phyloP scores from a whole-genome alignment of 2,888 invertebrate species.

The Phytoseiulus persimilis region DNA sequence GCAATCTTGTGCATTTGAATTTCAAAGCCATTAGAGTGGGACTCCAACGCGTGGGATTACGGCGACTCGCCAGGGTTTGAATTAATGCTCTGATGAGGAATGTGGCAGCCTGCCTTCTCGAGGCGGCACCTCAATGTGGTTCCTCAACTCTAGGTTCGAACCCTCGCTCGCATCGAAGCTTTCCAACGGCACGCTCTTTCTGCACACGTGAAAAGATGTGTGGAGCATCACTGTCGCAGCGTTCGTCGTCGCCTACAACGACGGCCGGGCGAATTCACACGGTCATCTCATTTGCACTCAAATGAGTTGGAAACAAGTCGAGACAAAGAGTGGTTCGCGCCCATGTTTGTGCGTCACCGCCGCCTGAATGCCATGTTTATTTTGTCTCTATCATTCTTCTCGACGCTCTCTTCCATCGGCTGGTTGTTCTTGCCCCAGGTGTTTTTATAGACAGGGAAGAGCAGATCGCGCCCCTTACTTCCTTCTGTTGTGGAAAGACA shows the following conservation, averaged over 20 bases:
- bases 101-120: too few relatives aligned
- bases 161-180: too few relatives aligned
- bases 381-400: neutral
- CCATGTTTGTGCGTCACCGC: neutral
- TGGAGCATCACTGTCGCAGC: too few relatives aligned
- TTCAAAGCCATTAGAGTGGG: neutral
- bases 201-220: too few relatives aligned
- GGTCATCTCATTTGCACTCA: neutral
- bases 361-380: neutral
- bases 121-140: too few relatives aligned
- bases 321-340: neutral
- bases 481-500: neutral
- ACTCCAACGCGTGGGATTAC: neutral
- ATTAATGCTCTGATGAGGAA: neutral
- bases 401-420: neutral
- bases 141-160: too few relatives aligned
- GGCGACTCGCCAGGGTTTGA: neutral
- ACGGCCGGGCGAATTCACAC: neutral
- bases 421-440: neutral
- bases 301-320: neutral
- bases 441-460: neutral
- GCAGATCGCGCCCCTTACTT: neutral
- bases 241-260: too few relatives aligned
- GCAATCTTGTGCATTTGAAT: neutral
- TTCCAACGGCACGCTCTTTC: too few relatives aligned